phyloP scores from a whole-genome alignment of 2,797 vertebrate species.

The Tangara arthus region DNA sequence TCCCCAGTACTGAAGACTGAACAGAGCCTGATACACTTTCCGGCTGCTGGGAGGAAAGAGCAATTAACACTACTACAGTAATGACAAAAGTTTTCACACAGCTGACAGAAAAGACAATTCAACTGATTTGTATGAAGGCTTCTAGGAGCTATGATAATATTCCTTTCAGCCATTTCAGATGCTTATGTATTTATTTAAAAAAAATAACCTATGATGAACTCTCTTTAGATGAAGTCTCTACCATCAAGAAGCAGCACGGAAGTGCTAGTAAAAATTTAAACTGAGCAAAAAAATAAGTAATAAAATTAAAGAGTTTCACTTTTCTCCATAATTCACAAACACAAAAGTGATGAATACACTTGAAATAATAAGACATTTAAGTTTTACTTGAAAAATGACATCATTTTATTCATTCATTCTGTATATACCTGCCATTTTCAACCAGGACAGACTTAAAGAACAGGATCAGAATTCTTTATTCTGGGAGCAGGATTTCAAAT shows the following conservation, averaged over 20 bases:
- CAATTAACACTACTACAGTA: conserved; percentile 45
- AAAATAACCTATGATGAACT: neutral
- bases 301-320: neutral
- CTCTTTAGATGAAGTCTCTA: neutral
- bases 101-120: neutral
- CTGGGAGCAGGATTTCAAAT: neutral
- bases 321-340: neutral
- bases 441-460: neutral
- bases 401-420: neutral
- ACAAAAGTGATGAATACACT: neutral
- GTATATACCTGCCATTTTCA: neutral
- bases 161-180: neutral
- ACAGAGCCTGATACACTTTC: conserved; percentile 86
- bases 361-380: neutral
- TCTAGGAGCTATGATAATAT: neutral
- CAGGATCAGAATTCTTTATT: neutral
- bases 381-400: neutral
- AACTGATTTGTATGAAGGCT: neutral
- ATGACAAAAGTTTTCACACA: neutral
- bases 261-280: neutral
- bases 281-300: neutral
- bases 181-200: neutral
- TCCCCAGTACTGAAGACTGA: conserved; percentile 91
- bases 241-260: neutral
- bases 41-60: conserved; percentile 75